Conservation (phyloP, 2,888 invertebrate genomes). For the Heliconius ethilla region DNA sequence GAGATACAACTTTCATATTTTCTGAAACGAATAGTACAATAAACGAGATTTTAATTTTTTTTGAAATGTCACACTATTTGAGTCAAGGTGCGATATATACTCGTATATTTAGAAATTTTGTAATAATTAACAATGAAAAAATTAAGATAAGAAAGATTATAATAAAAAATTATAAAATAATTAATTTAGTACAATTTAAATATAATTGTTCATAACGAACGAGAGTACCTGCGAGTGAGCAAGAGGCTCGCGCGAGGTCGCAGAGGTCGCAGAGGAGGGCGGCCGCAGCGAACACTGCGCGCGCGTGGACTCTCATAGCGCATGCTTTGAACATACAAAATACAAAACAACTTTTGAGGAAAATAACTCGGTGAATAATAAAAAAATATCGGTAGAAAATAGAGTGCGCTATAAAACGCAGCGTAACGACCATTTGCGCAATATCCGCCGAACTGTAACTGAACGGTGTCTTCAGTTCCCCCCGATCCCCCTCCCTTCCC, state of each 20-base stretch:
- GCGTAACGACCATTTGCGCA: conserved; percentile 35
- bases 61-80: too few species aligned
- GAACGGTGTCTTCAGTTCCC: too few species aligned
- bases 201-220: background rate
- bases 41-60: too few species aligned
- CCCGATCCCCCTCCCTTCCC: background rate
- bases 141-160: too few species aligned
- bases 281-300: background rate
- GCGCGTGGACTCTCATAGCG: conserved; percentile 22
- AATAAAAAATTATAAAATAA: background rate
- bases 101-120: too few species aligned
- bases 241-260: background rate
- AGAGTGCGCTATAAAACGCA: conserved; percentile 39
- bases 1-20: too few species aligned
- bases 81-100: too few species aligned
- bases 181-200: background rate
- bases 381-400: conserved; percentile 37
- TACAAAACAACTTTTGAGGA: conserved; percentile 21
- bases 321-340: conserved; percentile 32
- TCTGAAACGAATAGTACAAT: too few species aligned
- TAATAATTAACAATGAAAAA: too few species aligned
- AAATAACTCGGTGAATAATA: conserved; percentile 35
- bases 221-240: conserved; percentile 1
- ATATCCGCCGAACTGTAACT: conserved; percentile 40
- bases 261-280: background rate